Conservation (phyloP, 2,797 vertebrate genomes). For the Cottoperca gobio region DNA sequence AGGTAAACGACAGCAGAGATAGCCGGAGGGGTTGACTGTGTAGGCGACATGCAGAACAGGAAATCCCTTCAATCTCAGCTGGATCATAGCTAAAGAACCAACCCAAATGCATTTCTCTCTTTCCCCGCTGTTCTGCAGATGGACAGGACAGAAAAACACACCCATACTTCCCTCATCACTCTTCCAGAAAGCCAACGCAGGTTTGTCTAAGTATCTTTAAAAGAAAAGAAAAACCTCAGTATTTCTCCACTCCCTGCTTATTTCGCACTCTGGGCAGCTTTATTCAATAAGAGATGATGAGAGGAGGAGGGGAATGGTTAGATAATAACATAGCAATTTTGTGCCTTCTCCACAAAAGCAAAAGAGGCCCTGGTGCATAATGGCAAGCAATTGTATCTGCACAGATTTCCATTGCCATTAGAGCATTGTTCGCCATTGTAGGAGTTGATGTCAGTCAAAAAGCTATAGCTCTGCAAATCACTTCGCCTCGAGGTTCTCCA, state of each 20-base stretch:
- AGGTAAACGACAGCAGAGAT: constrained; percentile 50
- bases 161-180: constrained; percentile 32
- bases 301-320: constrained; percentile 56
- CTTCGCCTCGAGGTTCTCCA: constrained; percentile 43
- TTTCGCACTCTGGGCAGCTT: constrained; percentile 66
- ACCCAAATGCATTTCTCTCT: constrained; percentile 35
- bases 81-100: constrained; percentile 55
- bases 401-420: constrained; percentile 79
- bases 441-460: constrained; percentile 74
- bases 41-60: constrained; percentile 36
- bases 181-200: constrained; percentile 44
- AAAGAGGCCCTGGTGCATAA: constrained; percentile 75
- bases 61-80: constrained; percentile 53
- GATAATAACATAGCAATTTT: constrained; percentile 80
- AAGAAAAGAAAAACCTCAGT: constrained; percentile 1
- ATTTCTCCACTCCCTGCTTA: constrained; percentile 48
- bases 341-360: constrained; percentile 73
- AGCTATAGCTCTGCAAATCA: constrained; percentile 52
- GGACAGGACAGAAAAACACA: not conserved
- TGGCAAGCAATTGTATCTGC: constrained; percentile 75
- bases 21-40: constrained; percentile 30
- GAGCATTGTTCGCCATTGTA: constrained; percentile 70
- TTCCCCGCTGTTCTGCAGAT: not conserved
- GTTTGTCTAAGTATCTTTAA: constrained; percentile 50
- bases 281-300: constrained; percentile 73